Evolutionary conservation across 2,888 invertebrate species (phyloP), one percentile per base, ranked within the genome.

Genomic region (Polietes domitor): DNA sequence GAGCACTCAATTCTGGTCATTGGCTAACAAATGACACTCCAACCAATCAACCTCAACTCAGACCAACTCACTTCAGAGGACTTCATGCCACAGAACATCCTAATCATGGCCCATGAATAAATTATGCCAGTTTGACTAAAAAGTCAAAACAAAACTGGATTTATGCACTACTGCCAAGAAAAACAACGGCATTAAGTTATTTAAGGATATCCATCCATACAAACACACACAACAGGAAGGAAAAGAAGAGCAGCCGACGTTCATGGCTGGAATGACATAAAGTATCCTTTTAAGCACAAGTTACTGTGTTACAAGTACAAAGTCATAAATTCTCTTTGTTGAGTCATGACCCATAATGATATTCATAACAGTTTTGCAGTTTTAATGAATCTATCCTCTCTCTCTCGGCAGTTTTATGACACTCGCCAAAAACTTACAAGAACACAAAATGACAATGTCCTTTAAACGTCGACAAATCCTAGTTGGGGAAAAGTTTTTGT

Each of bases 401-500:
- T 9, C 5, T 32, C n/a, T n/a, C n/a, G 1, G 12, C 12, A 47
- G 12, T 24, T 58, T 58, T 58, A 58, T 58, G 58, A 26, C 26
- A 58, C 26, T 58, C 58, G 24, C 58, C 58, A 58, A 58, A 58
- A 55, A 55, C 24, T 24, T 19, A 19, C 19, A 55, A 10, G 4
- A 50, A 24, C 24, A 24, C 41, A 41, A 1, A 17, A 53, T 21
- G 53, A 26, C 3, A 24, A 10, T 24, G 26, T 58, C 58, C 58
- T 26, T 26, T 58, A 58, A 26, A 24, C 24, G 58, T 15, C 58
- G 12, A 5, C 21, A 55, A 71, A 65, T 53, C 41, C 37, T 9
- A 53, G 70, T 75, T 74, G 17, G 26, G 61, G 28, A 58, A 71
- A 75, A 75, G 63, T 76, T 75, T 80, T 2, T 65, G 19, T 41